These are phyloP conservation scores for Misgurnus anguillicaudatus DNA, from an alignment of 2,113 vertebrate genomes.

Conservation along the genomic window DNA sequence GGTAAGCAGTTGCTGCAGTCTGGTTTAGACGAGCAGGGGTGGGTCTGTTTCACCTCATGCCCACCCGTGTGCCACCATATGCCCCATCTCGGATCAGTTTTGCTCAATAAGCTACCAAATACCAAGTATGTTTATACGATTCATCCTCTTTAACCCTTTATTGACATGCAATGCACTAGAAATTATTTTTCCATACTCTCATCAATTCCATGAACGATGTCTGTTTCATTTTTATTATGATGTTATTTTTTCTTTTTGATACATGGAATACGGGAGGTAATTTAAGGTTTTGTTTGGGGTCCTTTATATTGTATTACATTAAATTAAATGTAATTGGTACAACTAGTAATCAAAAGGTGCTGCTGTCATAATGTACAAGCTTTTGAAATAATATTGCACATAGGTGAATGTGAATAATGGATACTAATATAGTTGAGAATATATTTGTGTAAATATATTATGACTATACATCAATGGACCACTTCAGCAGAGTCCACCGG, in stretches of 20 bases:
- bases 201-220: slow-evolving; percentile 16
- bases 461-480: slow-evolving; percentile 2
- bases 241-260: neutral
- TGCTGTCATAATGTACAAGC: slow-evolving; percentile 10
- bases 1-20: slow-evolving; percentile 22
- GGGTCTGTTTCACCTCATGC: slow-evolving; percentile 19
- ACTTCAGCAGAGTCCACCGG: neutral
- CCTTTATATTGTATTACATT: slow-evolving; percentile 18
- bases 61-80: slow-evolving; percentile 31
- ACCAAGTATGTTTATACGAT: neutral
- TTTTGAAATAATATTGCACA: slow-evolving; percentile 27
- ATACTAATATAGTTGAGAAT: slow-evolving; percentile 1
- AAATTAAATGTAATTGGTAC: slow-evolving; percentile 22
- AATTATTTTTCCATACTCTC: neutral
- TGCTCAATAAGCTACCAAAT: slow-evolving; percentile 9
- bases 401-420: slow-evolving; percentile 18
- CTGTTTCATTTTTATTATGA: neutral
- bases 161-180: neutral
- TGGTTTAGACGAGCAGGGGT: slow-evolving; percentile 17
- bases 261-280: neutral
- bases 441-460: slow-evolving; percentile 39
- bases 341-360: slow-evolving; percentile 9
- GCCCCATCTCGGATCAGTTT: slow-evolving; percentile 13
- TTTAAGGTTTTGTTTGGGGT: slow-evolving; percentile 2
- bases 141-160: neutral